A percentile compares a stretch with the other conserved stretches of the same genome.
phyloP scores from a whole-genome alignment of 2,113 vertebrate species.

The Neoarius graeffei region DNA sequence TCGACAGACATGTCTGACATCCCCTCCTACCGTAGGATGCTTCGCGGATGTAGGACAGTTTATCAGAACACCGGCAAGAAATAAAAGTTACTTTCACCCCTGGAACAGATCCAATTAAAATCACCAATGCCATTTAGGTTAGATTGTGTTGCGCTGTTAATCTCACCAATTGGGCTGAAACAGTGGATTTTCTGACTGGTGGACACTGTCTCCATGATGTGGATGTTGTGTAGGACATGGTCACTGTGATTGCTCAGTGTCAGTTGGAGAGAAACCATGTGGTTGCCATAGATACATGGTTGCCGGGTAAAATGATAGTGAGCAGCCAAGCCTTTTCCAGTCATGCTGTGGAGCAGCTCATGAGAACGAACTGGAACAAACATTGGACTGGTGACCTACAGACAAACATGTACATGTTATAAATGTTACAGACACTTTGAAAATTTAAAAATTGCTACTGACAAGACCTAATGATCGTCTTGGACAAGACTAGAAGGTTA shows the following conservation, averaged over 20 bases:
- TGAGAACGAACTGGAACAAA: constrained; percentile 81
- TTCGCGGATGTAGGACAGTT: too few species aligned
- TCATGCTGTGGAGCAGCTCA: constrained; percentile 93
- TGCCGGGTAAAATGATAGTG: constrained; percentile 88
- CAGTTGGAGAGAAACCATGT: constrained; percentile 88
- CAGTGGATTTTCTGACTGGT: constrained; percentile 78
- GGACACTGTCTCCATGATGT: constrained; percentile 77
- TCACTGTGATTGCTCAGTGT: constrained; percentile 84
- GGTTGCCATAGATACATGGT: constrained; percentile 79
- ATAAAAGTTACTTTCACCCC: too few species aligned
- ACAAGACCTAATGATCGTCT: background rate
- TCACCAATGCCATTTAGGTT: background rate
- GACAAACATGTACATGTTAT: background rate
- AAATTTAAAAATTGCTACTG: background rate
- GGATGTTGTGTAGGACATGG: constrained; percentile 82
- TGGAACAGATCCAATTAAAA: background rate
- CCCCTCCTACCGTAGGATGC: too few species aligned
- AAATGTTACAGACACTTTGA: background rate
- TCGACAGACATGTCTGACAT: too few species aligned
- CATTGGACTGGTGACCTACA: constrained; percentile 78
- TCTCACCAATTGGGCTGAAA: constrained; percentile 78
- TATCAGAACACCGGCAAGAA: too few species aligned
- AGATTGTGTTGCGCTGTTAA: background rate
- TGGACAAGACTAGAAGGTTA: background rate
- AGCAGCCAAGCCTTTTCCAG: constrained; percentile 88